Base-by-base conservation (phyloP, 2,113 vertebrate genomes). In the Plecotus auritus region DNA sequence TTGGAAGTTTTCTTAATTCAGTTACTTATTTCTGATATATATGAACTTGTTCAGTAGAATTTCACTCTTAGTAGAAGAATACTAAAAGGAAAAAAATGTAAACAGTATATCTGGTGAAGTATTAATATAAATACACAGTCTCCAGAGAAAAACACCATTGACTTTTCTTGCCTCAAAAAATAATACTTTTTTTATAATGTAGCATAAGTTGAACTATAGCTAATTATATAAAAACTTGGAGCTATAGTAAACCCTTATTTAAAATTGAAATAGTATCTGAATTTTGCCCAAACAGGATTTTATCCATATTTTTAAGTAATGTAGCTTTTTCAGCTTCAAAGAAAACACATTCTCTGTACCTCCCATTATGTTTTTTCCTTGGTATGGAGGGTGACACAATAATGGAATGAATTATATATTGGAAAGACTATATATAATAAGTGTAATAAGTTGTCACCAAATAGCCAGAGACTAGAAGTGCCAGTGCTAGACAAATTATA, bases 291-390 rank as follows among this genome's bases (percentile, higher is more conserved):
- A 37, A 91, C 6, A 85, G 89, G 32, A 74, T 66, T 93, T 80
- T 40, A 45, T 22, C 20, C 40, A 16, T 49, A 59, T 51, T 96
- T 96, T 91, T 78, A 91, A 83, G 78, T 73, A 35, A 28, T 73
- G 2, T 40, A 78, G 51, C 10, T 91, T 80, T 92, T 92, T 88
- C 32, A 82, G 26, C 59, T 95, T 96, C 64, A 95, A 84, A 92
- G 70, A 81, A 78, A 85, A 59, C 22, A 76, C 23, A 66, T 87
- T 5, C 16, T 85, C 51, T 61, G 35, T 12, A 51, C 22, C 1
- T 2, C 11, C 30, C 14, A 78, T 37, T 66, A 40, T 35, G 28
- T 78, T 3, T 61, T 77, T 84, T 67, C 61, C 49, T 66, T 56
- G 51, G 56, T 5, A 93, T 18, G 1, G 17, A 92, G 12, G 49